phyloP scores from a whole-genome alignment of 2,888 invertebrate genomes.

The Drosophila peninsularis region DNA sequence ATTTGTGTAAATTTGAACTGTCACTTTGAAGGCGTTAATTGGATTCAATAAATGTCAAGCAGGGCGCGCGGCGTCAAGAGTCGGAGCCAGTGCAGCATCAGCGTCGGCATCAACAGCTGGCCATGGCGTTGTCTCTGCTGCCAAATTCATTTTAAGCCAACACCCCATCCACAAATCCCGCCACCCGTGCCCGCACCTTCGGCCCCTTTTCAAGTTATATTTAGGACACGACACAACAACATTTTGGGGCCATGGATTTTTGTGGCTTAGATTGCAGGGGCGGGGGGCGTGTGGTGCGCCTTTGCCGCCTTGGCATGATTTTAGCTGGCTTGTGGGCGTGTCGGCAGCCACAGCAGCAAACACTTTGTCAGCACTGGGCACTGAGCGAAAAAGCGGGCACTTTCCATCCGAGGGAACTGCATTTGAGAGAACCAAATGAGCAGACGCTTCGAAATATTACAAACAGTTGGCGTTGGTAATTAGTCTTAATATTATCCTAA shows the following conservation, averaged over 20 bases:
- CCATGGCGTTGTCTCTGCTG: conserved; percentile 22
- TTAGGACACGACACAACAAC: conserved; percentile 52
- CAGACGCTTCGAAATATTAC: background rate
- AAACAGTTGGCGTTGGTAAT: too few relatives aligned
- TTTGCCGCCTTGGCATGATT: conserved; percentile 31
- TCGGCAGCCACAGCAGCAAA: conserved; percentile 8
- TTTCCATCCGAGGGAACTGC: background rate
- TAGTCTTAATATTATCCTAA: too few relatives aligned
- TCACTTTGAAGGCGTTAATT: conserved; percentile 81
- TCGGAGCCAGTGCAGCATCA: conserved; percentile 30
- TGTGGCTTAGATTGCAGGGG: conserved; percentile 46
- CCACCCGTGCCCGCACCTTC: background rate
- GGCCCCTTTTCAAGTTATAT: conserved; percentile 36
- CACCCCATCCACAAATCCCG: conserved; percentile 1
- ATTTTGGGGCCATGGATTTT: conserved; percentile 44
- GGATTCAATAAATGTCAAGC: conserved; percentile 76
- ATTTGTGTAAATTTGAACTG: conserved; percentile 82
- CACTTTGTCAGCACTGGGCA: conserved; percentile 21
- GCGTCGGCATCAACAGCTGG: conserved; percentile 18
- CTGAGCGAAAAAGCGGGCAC: conserved; percentile 20
- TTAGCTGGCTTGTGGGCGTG: conserved; percentile 25
- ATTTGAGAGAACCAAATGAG: too few relatives aligned
- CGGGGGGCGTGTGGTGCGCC: background rate
- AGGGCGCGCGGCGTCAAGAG: conserved; percentile 36
- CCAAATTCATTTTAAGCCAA: conserved; percentile 50